Conservation (phyloP, 2,797 vertebrate species). For the Nyctalus aviator region DNA sequence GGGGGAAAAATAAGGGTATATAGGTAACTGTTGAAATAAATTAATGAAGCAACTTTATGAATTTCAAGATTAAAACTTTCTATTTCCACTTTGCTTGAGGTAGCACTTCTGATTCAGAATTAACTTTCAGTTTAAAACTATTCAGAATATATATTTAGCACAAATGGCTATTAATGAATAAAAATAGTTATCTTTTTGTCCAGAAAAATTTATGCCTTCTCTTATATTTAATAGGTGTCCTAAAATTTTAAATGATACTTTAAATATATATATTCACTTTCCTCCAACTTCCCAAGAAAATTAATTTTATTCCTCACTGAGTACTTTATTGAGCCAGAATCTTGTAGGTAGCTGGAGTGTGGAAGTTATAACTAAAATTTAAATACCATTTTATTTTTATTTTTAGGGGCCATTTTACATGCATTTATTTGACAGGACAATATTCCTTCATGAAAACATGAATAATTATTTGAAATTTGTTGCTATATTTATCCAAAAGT, state of each 20-base stretch:
- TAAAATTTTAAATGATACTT: not conserved
- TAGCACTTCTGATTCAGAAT: not conserved
- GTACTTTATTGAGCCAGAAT: not conserved
- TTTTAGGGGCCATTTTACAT: not conserved
- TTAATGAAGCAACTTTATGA: not conserved
- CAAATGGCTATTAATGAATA: not conserved
- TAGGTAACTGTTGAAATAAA: constrained; percentile 7
- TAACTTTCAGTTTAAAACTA: not conserved
- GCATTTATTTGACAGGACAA: not conserved
- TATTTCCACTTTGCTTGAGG: not conserved
- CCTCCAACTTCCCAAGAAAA: not conserved
- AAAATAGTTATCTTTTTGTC: not conserved
- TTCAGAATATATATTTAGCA: not conserved
- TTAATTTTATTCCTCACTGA: not conserved
- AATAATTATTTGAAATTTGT: not conserved
- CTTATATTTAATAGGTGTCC: not conserved
- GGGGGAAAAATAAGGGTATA: not conserved
- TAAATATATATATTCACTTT: not conserved
- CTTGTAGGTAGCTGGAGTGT: not conserved
- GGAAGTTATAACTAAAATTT: not conserved
- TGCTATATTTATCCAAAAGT: not conserved
- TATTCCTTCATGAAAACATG: not conserved
- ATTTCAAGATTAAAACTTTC: constrained; percentile 21
- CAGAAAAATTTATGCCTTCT: not conserved
- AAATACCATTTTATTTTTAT: not conserved